Evolutionary conservation across 1,140 invertebrate species (phyloP), one percentile per base, ranked within the genome.

Genomic region (Holotrichia oblita): DNA sequence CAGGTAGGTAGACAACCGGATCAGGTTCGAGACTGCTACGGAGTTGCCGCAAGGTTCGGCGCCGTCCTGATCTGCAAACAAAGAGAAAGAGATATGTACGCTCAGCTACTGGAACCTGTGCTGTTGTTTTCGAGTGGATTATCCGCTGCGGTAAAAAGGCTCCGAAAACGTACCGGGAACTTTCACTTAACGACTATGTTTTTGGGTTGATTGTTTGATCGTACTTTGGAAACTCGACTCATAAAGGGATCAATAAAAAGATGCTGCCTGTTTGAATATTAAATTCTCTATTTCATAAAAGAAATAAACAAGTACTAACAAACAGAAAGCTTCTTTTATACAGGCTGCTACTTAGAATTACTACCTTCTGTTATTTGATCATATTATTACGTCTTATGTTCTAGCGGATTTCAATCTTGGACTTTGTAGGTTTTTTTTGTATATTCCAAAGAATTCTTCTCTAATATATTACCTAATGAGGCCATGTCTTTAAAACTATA

Each of bases 41-140:
- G 96, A 97, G 87, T 98, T 98, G 14, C 95, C 94, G 75, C 93
- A 94, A 0, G 97, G 97, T 84, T 98, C 97, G 0, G 97, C 97
- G 6, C 96, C 96, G 87, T 98, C 97, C 87, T 97, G 94, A 87
- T 97, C 97, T 98, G 84, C 55, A 89, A 89, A 80, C 82, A 82
- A 81, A 77, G 78, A 59, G 55, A 77, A 64, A 24, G 14, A 76
- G 17, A 42, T 27, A 69, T n/a, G 9, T 20, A 12, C 73, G 34
- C 12, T 34, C 64, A 41, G 41, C 9, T 27, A 27, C 22, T 22
- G 61, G 22, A 69, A 12, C 22, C 7, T 27, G 61, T 27, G 22
- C 61, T 8, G 61, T 22, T 24, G 20, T 27, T 69, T 69, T 69
- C 61, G 22, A 69, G 27, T 69, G 61, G 61, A 69, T 69, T 69